phyloP scores from a whole-genome alignment of 2,888 invertebrate species.

The Neoaliturus tenellus region DNA sequence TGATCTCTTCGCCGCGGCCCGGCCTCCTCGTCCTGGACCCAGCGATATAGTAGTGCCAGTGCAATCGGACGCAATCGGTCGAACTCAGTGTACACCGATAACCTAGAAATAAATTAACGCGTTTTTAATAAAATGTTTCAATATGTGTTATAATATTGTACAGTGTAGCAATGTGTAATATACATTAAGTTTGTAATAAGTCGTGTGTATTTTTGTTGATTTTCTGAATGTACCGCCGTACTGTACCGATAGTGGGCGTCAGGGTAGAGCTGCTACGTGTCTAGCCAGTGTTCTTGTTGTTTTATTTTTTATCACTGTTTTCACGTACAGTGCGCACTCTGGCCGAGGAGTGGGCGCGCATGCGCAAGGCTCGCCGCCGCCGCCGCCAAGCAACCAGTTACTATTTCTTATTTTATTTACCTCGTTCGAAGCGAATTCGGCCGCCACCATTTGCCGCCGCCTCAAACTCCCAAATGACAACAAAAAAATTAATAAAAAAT shows the following conservation, averaged over 20 bases:
- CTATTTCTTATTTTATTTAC: conserved; percentile 39
- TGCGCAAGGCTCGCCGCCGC: neutral
- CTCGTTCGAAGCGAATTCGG: conserved; percentile 17
- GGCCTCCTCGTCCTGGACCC: neutral
- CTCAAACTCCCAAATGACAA: no score
- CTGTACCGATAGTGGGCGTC: conserved; percentile 31
- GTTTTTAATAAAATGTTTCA: conserved; percentile 55
- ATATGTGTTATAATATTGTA: conserved; percentile 57
- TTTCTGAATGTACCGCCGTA: conserved; percentile 43
- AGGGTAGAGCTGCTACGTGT: conserved; percentile 47
- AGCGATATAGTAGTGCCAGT: conserved; percentile 18
- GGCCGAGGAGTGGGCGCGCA: neutral
- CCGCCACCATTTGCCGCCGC: neutral
- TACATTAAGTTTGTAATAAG: conserved; percentile 53
- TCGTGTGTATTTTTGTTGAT: conserved; percentile 48
- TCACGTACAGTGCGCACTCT: conserved; percentile 45
- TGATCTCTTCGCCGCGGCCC: conserved; percentile 52
- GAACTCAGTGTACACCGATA: conserved; percentile 40
- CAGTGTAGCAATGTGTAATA: conserved; percentile 58
- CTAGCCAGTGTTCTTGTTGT: conserved; percentile 49
- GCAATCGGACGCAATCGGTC: conserved; percentile 36
- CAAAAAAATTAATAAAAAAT: no score
- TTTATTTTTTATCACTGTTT: conserved; percentile 39
- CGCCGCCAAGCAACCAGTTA: conserved; percentile 37
- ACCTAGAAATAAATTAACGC: conserved; percentile 53